Base-by-base conservation (phyloP, 2,888 invertebrate genomes). In the Caenorhabditis sulstoni region DNA sequence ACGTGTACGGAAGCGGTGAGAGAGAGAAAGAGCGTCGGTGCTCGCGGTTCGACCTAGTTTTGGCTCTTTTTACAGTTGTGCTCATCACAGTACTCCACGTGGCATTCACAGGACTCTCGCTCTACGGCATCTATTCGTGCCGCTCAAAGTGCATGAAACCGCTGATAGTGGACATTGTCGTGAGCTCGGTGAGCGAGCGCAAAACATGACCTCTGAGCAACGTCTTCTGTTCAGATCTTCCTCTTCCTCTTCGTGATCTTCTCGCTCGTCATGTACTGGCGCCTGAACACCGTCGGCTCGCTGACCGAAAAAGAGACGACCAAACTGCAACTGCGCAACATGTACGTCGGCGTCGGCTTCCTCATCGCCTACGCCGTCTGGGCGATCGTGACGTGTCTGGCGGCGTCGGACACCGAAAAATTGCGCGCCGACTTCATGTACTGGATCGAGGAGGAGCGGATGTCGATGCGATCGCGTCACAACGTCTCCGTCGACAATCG, bases 361-460 rank as follows among this genome's bases (percentile, higher is more conserved):
- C 75, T 85, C 14, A 74, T 85, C 35, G 79, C 75, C 39, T 85
- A 85, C 61, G 64, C 81, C 23, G 16, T 85, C n/a, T 85, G 85
- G 85, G 58, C 82, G 2, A 74, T 78, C n/a, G 66, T 85, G 14
- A 79, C 80, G 11, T 70, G 71, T 49, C 55, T 82, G 7, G 85
- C 83, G 7, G 80, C 81, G 45, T 73, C 79, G 20, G 85, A 86
- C 62, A 84, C 85, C 4, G 78, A 70, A 45, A 84, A 84, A 41
- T 50, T 86, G 47, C 84, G 84, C 41, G 85, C 85, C 18, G 86
- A 86, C 52, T 86, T 86, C 62, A 86, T 86, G 86, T 86, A 86
- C 61, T 86, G 86, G 86, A 85, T 85, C 18, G 86, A 85, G 37
- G 86, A 86, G 61, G 86, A 86, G 65, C 47, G 85, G 41, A 81